These are phyloP conservation scores for Globicephala melas DNA, from an alignment of 2,113 vertebrate genomes.

Conservation along the genomic window DNA sequence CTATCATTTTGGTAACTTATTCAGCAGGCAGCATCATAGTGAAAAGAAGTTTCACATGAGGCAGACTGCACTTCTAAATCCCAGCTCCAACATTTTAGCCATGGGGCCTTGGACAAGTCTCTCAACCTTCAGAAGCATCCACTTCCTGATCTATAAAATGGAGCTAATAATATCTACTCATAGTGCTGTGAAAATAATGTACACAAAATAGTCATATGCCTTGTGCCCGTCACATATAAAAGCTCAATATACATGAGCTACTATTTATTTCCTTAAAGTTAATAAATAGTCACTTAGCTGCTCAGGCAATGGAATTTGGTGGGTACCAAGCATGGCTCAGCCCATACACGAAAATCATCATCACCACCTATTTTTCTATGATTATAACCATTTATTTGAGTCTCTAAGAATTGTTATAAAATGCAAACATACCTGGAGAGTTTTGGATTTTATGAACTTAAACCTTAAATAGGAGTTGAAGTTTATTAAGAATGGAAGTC, in stretches of 20 bases:
- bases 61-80: not conserved
- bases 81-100: not conserved
- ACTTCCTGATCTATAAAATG: conserved; percentile 17
- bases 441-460: not conserved
- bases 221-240: not conserved
- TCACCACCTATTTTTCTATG: not conserved
- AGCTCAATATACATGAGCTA: not conserved
- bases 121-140: not conserved
- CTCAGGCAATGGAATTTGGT: not conserved
- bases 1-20: not conserved
- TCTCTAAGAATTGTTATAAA: conserved; percentile 39
- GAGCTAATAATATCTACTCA: not conserved
- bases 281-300: not conserved
- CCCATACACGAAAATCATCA: not conserved
- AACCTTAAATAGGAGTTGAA: not conserved
- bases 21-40: not conserved
- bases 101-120: not conserved
- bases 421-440: not conserved
- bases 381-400: not conserved
- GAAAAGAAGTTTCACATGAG: not conserved
- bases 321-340: not conserved
- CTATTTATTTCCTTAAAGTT: not conserved
- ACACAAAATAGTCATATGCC: not conserved
- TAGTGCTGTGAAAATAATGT: not conserved
- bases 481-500: not conserved